Conservation (phyloP, 2,888 invertebrate genomes). For the Isotomurus palustris region DNA sequence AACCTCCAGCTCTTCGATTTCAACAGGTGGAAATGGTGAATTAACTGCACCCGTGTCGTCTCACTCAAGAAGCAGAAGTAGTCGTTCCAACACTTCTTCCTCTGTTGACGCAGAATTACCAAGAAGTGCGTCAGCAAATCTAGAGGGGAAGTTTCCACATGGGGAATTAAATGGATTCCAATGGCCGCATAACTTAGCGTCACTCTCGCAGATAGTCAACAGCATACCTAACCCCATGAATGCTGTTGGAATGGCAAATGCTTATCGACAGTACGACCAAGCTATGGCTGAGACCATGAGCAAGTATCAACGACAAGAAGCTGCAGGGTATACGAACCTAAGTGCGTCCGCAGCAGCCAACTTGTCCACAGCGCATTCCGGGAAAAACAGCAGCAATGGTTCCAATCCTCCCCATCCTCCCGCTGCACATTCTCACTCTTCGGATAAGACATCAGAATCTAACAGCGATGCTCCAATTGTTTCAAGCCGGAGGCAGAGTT, state of each 20-base stretch:
- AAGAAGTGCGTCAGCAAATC: constrained; percentile 27
- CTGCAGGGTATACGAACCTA: constrained; percentile 17
- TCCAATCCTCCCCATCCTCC: too few relatives aligned
- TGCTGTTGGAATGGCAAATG: constrained; percentile 25
- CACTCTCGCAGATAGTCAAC: constrained; percentile 45
- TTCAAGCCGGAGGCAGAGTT: constrained; percentile 1
- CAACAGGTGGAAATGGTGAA: constrained; percentile 6
- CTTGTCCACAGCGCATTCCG: constrained; percentile 13
- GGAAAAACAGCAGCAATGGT: constrained; percentile 9
- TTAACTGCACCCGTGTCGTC: constrained; percentile 18
- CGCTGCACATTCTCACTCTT: constrained; percentile 11
- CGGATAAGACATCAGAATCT: background rate
- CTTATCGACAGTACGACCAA: constrained; percentile 39
- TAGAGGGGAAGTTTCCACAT: constrained; percentile 36
- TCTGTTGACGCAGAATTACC: constrained; percentile 20
- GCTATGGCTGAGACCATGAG: constrained; percentile 34
- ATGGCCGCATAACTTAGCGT: constrained; percentile 44
- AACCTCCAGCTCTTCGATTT: constrained; percentile 2
- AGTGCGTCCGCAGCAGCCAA: constrained; percentile 9
- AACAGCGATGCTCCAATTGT: background rate
- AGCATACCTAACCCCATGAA: constrained; percentile 44
- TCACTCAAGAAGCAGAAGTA: constrained; percentile 27
- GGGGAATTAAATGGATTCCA: constrained; percentile 37
- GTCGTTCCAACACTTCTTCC: constrained; percentile 25
- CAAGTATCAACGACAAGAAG: constrained; percentile 38